Conservation (phyloP, 2,113 vertebrate genomes). For the Rhizomys pruinosus region DNA sequence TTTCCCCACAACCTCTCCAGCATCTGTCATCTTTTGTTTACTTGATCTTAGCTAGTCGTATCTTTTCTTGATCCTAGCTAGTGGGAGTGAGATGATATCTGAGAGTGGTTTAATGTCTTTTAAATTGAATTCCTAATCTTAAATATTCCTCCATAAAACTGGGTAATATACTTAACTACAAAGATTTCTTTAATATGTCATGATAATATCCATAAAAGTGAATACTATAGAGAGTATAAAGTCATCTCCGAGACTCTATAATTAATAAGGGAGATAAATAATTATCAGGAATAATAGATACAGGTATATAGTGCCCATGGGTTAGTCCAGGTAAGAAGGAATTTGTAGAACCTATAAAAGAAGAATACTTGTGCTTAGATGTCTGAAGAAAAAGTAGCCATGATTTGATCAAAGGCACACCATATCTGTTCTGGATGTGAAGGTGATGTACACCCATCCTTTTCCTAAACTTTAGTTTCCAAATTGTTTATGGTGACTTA, state of each 20-base stretch:
- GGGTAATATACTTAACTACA: neutral
- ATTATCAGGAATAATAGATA: neutral
- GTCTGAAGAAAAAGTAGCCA: too few species aligned
- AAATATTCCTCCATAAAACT: slow-evolving; percentile 19
- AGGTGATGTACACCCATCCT: neutral
- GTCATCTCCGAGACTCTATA: neutral
- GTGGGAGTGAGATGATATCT: too few species aligned
- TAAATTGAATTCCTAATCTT: neutral
- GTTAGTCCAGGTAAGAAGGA: too few species aligned
- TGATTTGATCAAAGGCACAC: too few species aligned
- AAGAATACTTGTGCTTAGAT: too few species aligned
- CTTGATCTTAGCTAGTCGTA: too few species aligned
- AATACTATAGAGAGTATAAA: neutral
- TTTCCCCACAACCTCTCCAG: too few species aligned
- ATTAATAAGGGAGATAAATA: neutral
- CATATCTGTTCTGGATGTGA: neutral
- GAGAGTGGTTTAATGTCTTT: too few species aligned
- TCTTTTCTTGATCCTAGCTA: too few species aligned
- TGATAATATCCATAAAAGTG: neutral
- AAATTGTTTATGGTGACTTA: neutral
- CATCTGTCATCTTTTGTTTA: too few species aligned
- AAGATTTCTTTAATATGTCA: neutral
- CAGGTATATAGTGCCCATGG: neutral
- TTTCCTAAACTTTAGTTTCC: neutral
- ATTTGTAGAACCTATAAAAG: too few species aligned